Conservation (phyloP, 2,113 vertebrate genomes). For the Saccopteryx bilineata region DNA sequence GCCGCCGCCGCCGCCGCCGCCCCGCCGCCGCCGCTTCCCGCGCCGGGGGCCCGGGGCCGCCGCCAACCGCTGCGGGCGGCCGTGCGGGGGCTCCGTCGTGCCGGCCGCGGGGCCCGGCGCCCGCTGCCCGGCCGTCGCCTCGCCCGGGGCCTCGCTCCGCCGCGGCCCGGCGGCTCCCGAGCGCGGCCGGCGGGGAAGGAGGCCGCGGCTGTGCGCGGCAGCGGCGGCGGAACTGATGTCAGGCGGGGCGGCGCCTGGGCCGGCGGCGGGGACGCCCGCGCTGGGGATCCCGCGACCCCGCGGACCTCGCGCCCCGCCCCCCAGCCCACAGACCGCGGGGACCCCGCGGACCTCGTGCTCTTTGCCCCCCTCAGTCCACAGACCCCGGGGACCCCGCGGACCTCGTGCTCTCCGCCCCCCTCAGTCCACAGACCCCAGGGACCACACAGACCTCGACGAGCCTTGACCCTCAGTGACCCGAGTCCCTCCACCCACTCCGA, state of each 20-base stretch:
- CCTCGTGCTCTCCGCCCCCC: too few species aligned
- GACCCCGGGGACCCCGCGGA: background rate
- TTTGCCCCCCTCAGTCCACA: too few species aligned
- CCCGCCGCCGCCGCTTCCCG: constrained; percentile 79
- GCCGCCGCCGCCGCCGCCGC: constrained; percentile 61
- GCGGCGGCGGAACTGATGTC: constrained; percentile 81
- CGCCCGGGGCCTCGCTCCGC: constrained; percentile 62
- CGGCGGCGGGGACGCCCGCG: background rate
- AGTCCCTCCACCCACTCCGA: background rate
- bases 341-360: background rate
- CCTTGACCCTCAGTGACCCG: background rate
- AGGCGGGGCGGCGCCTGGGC: constrained; percentile 73
- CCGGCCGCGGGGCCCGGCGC: constrained; percentile 76
- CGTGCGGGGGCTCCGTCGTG: constrained; percentile 81
- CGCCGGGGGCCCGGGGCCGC: constrained; percentile 73
- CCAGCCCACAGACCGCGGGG: background rate
- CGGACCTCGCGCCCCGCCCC: too few species aligned
- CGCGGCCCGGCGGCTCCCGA: constrained; percentile 58
- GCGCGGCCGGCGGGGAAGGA: constrained; percentile 67
- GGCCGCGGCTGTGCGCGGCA: constrained; percentile 57
- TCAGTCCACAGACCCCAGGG: background rate
- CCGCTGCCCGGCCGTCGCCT: constrained; percentile 70
- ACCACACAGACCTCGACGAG: too few species aligned
- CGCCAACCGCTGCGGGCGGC: constrained; percentile 81
- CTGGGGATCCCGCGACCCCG: background rate